Percentiles rank a stretch among this genome's conserved stretches.
Conservation (phyloP, 2,888 invertebrate species). For the Anodontia alba region DNA sequence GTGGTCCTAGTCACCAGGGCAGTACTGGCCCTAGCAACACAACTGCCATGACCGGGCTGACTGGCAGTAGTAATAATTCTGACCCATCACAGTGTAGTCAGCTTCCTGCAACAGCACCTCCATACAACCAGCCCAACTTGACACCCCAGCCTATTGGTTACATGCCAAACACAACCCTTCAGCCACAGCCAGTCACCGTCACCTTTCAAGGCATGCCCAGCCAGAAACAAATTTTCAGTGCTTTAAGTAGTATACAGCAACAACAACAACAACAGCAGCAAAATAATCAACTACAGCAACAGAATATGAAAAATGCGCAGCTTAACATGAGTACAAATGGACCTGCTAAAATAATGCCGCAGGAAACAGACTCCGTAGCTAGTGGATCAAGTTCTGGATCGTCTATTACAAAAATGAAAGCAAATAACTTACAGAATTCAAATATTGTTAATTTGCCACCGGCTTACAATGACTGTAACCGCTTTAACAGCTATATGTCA, state of each 20-base stretch:
- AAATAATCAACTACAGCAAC: slow-evolving; percentile 44
- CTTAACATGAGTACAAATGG: slow-evolving; percentile 56
- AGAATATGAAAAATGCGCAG: slow-evolving; percentile 61
- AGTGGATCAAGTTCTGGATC: slow-evolving; percentile 80
- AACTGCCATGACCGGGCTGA: slow-evolving; percentile 86
- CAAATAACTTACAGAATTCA: slow-evolving; percentile 54
- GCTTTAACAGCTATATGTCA: slow-evolving; percentile 72
- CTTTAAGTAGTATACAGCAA: slow-evolving; percentile 61
- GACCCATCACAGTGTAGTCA: slow-evolving; percentile 64
- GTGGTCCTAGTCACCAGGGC: slow-evolving; percentile 82
- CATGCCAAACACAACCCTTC: slow-evolving; percentile 13
- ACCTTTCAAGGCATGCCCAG: slow-evolving; percentile 65
- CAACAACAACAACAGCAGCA: slow-evolving; percentile 36
- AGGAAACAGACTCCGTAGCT: slow-evolving; percentile 81
- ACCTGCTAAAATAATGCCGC: slow-evolving; percentile 78
- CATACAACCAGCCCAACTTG: slow-evolving; percentile 31
- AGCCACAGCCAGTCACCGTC: slow-evolving; percentile 58
- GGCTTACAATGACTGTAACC: slow-evolving; percentile 72
- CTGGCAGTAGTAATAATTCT: slow-evolving; percentile 79
- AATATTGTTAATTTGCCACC: slow-evolving; percentile 42
- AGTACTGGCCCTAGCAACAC: slow-evolving; percentile 87
- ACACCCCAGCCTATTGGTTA: slow-evolving; percentile 41
- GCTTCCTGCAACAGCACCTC: slow-evolving; percentile 40
- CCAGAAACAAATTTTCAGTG: slow-evolving; percentile 63
- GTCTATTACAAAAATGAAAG: slow-evolving; percentile 61